These are phyloP conservation scores for Eriocheir sinensis DNA, from an alignment of 1,140 invertebrate genomes.

Conservation along the genomic window DNA sequence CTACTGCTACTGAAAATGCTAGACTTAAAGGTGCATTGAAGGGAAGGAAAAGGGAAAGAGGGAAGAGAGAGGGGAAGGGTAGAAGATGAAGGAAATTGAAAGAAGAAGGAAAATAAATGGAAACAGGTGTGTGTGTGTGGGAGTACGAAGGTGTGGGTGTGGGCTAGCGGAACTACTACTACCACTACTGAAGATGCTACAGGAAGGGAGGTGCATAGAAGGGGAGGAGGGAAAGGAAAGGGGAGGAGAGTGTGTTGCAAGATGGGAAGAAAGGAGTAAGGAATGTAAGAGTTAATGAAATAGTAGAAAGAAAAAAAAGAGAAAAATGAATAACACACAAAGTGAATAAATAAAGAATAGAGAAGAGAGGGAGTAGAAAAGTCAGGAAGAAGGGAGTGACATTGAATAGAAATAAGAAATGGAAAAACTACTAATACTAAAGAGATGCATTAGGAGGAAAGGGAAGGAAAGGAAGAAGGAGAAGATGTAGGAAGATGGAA, in stretches of 20 bases:
- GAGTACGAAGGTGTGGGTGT: too few relatives aligned
- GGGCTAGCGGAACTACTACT: too few relatives aligned
- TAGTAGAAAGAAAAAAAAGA: neutral
- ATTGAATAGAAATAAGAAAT: too few relatives aligned
- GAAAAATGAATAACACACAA: neutral
- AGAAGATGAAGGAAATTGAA: neutral
- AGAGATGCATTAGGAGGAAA: too few relatives aligned
- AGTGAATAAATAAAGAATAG: too few relatives aligned
- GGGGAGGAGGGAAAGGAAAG: neutral
- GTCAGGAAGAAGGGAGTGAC: neutral
- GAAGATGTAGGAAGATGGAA: too few relatives aligned
- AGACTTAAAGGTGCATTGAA: neutral
- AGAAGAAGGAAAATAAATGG: neutral
- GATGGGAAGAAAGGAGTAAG: neutral
- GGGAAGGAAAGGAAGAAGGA: too few relatives aligned
- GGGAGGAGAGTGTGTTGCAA: neutral
- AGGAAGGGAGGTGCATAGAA: neutral
- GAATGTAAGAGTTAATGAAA: neutral
- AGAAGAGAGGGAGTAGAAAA: neutral
- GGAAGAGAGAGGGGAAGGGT: neutral
- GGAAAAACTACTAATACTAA: too few relatives aligned
- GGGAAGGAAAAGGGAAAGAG: neutral
- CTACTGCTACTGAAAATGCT: too few relatives aligned
- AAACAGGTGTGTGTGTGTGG: too few relatives aligned
- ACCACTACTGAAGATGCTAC: too few relatives aligned